Percentiles rank a stretch among this genome's conserved stretches.
Evolutionary conservation across 2,113 vertebrate species (phyloP).

Genomic region (Lophura nycthemera): DNA sequence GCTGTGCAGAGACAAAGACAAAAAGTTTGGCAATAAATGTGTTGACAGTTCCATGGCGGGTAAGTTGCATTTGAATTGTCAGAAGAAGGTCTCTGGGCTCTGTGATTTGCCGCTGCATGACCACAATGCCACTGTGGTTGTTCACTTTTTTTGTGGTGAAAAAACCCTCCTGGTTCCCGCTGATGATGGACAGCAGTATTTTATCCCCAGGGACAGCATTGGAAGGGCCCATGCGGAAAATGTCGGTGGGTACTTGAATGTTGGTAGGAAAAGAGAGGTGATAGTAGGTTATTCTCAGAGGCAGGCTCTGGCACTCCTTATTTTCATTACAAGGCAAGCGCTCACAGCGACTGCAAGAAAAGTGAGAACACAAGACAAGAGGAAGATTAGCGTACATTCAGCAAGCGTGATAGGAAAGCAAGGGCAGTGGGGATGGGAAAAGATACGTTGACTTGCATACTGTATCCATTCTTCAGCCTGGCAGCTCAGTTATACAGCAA

Average conservation of each 20-base stretch:
- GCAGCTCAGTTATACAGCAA: not conserved
- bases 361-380: slow-evolving; percentile 81
- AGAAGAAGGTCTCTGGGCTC: slow-evolving; percentile 91
- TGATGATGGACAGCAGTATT: slow-evolving; percentile 89
- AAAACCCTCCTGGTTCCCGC: slow-evolving; percentile 90
- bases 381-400: slow-evolving; percentile 73
- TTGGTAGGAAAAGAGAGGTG: slow-evolving; percentile 97
- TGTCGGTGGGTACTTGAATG: slow-evolving; percentile 91
- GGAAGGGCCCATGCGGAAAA: slow-evolving; percentile 98
- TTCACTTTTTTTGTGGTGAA: slow-evolving; percentile 85
- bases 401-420: slow-evolving; percentile 61
- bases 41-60: slow-evolving; percentile 84
- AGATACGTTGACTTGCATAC: not conserved
- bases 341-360: slow-evolving; percentile 96
- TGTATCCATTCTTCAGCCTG: slow-evolving; percentile 14
- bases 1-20: slow-evolving; percentile 91
- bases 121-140: slow-evolving; percentile 87
- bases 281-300: slow-evolving; percentile 98
- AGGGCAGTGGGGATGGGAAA: slow-evolving; percentile 27
- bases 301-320: slow-evolving; percentile 93
- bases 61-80: slow-evolving; percentile 89
- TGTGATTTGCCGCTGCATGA: slow-evolving; percentile 84
- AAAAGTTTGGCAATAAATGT: slow-evolving; percentile 90
- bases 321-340: slow-evolving; percentile 97
- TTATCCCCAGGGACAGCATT: slow-evolving; percentile 86